Evolutionary conservation across 2,797 vertebrate species (phyloP).

Genomic region (Neoniphon sammara): DNA sequence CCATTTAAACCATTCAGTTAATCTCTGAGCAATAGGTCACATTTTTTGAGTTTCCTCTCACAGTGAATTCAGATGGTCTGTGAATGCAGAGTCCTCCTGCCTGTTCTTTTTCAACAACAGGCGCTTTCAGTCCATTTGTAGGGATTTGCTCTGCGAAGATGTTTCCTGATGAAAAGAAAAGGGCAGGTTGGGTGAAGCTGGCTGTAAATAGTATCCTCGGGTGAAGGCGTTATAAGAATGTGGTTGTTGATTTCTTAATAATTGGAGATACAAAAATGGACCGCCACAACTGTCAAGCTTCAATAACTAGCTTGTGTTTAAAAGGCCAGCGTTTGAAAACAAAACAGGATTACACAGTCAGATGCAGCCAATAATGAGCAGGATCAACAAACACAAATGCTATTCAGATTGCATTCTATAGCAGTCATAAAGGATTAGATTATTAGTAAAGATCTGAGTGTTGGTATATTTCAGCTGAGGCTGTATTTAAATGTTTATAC

Average conservation of each 20-base stretch:
- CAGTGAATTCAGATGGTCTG: background rate
- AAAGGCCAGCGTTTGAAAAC: background rate
- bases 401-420: background rate
- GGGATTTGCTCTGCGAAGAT: background rate
- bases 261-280: background rate
- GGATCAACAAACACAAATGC: background rate
- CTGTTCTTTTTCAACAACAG: background rate
- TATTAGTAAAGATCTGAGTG: background rate
- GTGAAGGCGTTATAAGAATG: background rate
- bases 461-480: too few species aligned
- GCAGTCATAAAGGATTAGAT: background rate
- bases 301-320: background rate
- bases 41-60: background rate
- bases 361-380: background rate
- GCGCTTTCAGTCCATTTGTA: background rate
- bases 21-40: background rate
- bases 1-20: background rate
- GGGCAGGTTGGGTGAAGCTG: background rate
- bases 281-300: background rate
- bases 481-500: too few species aligned
- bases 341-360: background rate
- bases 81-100: background rate
- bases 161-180: background rate
- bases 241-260: background rate
- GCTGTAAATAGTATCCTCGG: background rate